Conservation (phyloP, 2,797 vertebrate genomes). For the Eulemur mongoz region DNA sequence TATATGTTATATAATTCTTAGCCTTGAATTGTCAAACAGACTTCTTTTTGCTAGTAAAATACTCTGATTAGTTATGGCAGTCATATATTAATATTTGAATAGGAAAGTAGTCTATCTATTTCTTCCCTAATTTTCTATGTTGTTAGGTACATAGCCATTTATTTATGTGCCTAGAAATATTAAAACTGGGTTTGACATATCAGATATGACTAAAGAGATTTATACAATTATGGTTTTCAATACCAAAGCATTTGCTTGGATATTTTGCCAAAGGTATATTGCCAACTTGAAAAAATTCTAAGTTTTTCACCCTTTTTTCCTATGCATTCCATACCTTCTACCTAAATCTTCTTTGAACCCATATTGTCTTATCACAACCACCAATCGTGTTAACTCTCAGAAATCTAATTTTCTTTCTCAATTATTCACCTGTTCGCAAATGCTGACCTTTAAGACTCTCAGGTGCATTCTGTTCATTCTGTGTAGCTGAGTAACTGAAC, state of each 20-base stretch:
- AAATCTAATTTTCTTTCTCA: conserved; percentile 29
- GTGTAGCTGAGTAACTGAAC: not conserved
- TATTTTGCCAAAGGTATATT: conserved; percentile 38
- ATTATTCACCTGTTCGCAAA: not conserved
- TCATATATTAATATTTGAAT: conserved; percentile 62
- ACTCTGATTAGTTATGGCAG: conserved; percentile 50
- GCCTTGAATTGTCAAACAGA: conserved; percentile 32
- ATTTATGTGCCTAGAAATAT: conserved; percentile 61
- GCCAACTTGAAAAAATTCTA: conserved; percentile 42
- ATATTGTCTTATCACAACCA: not conserved
- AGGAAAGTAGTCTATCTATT: conserved; percentile 39
- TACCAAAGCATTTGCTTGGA: conserved; percentile 35
- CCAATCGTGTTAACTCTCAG: not conserved
- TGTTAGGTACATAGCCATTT: conserved; percentile 54
- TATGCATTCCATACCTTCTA: not conserved
- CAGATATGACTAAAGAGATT: conserved; percentile 55
- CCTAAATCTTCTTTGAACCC: not conserved
- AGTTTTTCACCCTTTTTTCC: not conserved
- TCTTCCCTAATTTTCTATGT: conserved; percentile 36
- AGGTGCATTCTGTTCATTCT: not conserved
- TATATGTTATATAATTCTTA: conserved; percentile 42
- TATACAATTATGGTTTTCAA: conserved; percentile 51
- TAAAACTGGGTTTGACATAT: conserved; percentile 58
- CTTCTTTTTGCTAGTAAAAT: conserved; percentile 52
- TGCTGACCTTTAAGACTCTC: not conserved